Evolutionary conservation across 2,113 vertebrate species (phyloP).

Genomic region (Rhinogobius similis): DNA sequence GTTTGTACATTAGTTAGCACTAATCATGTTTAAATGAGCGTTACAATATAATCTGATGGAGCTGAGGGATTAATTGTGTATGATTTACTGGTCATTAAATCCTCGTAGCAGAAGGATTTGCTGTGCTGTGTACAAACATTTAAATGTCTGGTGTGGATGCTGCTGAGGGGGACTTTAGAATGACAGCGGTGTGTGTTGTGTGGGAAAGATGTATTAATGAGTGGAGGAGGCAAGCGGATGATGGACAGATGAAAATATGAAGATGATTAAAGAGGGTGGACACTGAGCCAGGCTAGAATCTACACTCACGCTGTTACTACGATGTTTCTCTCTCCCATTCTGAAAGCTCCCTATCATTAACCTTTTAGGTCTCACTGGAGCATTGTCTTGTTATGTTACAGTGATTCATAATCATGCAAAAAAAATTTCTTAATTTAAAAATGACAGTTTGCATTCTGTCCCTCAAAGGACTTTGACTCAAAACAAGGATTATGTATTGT

Average conservation of each 20-base stretch:
- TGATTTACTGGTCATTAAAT: not conserved
- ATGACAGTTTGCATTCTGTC: too few relatives aligned
- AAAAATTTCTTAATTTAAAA: too few relatives aligned
- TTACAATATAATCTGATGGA: not conserved
- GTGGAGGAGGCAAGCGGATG: conserved; percentile 43
- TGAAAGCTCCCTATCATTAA: not conserved
- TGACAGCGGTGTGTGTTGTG: conserved; percentile 62
- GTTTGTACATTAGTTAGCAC: conserved; percentile 31
- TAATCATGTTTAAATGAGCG: conserved; percentile 27
- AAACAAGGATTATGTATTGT: too few relatives aligned
- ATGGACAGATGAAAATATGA: conserved; percentile 43
- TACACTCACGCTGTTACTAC: conserved; percentile 21
- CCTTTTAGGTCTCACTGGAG: not conserved
- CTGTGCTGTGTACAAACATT: not conserved
- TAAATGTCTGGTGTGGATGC: not conserved
- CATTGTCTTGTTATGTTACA: too few relatives aligned
- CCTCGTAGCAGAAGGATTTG: not conserved
- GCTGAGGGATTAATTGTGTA: not conserved
- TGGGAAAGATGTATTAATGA: conserved; percentile 58
- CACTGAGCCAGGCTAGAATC: conserved; percentile 51
- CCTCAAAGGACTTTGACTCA: too few relatives aligned
- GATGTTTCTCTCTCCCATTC: conserved; percentile 38
- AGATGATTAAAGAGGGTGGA: conserved; percentile 61
- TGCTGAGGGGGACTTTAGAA: conserved; percentile 9
- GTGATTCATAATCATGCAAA: too few relatives aligned